phyloP scores from a whole-genome alignment of 1,140 invertebrate genomes.

The Heterodera carotae region DNA sequence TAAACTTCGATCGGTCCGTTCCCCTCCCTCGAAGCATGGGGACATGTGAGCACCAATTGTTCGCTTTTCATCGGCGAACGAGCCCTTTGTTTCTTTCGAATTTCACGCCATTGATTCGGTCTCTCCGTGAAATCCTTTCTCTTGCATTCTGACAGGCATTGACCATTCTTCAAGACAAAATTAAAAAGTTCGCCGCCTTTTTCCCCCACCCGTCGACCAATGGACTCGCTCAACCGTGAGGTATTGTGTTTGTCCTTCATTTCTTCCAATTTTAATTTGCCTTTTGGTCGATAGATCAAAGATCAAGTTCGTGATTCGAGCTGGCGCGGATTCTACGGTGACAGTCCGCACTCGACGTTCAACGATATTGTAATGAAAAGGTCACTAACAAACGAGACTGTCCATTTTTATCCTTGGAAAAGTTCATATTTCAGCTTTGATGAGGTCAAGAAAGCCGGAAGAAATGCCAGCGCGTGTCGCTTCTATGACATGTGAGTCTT shows the following conservation, averaged over 20 bases:
- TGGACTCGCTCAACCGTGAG: background rate
- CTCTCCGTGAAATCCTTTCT: background rate
- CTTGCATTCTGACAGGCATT: background rate
- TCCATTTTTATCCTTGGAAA: no score
- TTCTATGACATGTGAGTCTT: conserved; percentile 22
- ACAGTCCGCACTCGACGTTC: background rate
- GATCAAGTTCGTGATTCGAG: conserved; percentile 4
- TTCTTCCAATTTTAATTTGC: no score
- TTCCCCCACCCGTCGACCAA: background rate
- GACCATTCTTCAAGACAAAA: background rate
- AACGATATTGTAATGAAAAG: background rate
- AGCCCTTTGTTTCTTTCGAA: background rate
- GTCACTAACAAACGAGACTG: background rate
- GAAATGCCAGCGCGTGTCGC: conserved; percentile 28
- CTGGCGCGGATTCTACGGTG: background rate
- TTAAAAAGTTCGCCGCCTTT: background rate
- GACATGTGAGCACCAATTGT: background rate
- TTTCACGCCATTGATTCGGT: background rate
- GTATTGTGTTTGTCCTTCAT: background rate
- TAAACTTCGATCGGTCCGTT: background rate
- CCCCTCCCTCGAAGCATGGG: background rate
- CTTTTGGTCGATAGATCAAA: background rate
- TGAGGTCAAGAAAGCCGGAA: conserved; percentile 36
- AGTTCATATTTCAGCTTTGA: conserved; percentile 35
- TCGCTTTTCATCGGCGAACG: background rate